These are phyloP conservation scores for Stratiolaelaps scimitus DNA, from an alignment of 1,140 invertebrate species.

Conservation along the genomic window DNA sequence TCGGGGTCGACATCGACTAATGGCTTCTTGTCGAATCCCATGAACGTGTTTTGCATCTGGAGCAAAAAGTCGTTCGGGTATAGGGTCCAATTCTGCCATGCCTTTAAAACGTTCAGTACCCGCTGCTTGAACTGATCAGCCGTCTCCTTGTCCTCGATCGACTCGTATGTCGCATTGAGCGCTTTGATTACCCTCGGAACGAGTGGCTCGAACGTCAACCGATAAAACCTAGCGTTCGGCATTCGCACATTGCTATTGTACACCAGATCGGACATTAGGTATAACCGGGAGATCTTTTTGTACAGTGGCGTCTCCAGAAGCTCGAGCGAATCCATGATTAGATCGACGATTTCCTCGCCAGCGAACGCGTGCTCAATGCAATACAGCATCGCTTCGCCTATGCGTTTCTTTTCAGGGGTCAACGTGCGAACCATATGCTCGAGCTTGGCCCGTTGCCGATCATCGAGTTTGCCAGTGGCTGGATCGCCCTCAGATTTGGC, in stretches of 20 bases:
- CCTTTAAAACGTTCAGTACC: conserved; percentile 78
- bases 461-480: conserved; percentile 31
- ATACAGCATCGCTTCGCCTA: conserved; percentile 94
- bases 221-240: conserved; percentile 88
- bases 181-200: conserved; percentile 73
- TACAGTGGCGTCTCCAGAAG: conserved; percentile 64
- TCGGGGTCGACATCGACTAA: conserved; percentile 36
- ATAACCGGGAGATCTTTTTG: conserved; percentile 84
- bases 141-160: conserved; percentile 72
- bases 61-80: conserved; percentile 89
- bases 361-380: conserved; percentile 96
- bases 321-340: conserved; percentile 67
- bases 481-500: conserved; percentile 19
- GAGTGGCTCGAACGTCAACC: conserved; percentile 70
- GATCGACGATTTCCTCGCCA: conserved; percentile 86
- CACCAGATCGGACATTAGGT: conserved; percentile 92
- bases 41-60: conserved; percentile 76
- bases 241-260: conserved; percentile 94
- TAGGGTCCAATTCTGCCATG: conserved; percentile 96
- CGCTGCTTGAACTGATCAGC: conserved; percentile 92
- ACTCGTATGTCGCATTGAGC: conserved; percentile 59
- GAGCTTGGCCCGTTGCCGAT: conserved; percentile 68
- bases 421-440: conserved; percentile 80
- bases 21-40: conserved; percentile 50
- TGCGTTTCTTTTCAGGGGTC: conserved; percentile 65